phyloP scores from a whole-genome alignment of 2,113 vertebrate genomes.

The Sylvietta virens region DNA sequence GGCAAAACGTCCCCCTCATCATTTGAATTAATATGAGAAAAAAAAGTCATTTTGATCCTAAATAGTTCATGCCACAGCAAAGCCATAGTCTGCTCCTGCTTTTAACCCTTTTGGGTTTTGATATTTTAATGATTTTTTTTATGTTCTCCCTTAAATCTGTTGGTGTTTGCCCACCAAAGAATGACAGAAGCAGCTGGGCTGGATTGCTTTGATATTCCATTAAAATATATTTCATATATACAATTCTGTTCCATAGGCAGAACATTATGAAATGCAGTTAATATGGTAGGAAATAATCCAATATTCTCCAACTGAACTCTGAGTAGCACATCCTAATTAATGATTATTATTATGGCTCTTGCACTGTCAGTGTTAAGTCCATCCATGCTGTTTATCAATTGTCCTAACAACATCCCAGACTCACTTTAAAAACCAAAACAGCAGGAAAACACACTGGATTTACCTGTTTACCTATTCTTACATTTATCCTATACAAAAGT shows the following conservation, averaged over 20 bases:
- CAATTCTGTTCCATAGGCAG: background rate
- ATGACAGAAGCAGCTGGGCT: background rate
- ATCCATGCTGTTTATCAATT: background rate
- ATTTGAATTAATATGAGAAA: background rate
- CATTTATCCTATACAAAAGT: background rate
- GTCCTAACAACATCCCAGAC: background rate
- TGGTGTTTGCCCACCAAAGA: background rate
- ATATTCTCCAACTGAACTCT: background rate
- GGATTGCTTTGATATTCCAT: background rate
- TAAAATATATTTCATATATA: background rate
- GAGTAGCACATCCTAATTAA: background rate
- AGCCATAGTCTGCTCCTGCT: background rate
- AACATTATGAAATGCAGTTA: background rate
- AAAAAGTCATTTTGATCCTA: background rate
- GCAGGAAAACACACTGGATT: background rate
- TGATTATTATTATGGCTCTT: background rate
- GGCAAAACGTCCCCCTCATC: background rate
- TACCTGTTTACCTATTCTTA: background rate
- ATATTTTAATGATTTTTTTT: background rate
- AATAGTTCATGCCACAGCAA: background rate
- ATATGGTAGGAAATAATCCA: background rate
- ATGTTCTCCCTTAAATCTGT: background rate
- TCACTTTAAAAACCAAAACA: background rate
- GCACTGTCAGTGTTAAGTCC: background rate
- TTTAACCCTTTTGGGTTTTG: background rate